A percentile compares a stretch with the other conserved stretches of the same genome.
Conservation (phyloP, 2,797 vertebrate species). For the Podarcis lilfordi region DNA sequence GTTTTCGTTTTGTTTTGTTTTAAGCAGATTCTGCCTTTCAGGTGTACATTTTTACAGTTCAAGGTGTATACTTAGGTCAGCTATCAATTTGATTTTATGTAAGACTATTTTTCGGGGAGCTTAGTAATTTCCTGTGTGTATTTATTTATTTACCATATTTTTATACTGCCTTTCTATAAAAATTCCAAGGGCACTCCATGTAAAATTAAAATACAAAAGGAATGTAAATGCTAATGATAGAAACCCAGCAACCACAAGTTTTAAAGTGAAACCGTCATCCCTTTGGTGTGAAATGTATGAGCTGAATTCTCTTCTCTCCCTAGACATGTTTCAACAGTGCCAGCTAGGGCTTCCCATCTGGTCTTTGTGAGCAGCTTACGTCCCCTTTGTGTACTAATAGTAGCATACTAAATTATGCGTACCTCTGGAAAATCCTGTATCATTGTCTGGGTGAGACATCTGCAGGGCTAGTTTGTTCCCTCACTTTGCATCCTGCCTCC, state of each 20-base stretch:
- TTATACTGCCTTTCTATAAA: not conserved
- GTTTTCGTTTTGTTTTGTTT: not conserved
- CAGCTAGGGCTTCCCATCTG: conserved; percentile 55
- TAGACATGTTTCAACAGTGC: conserved; percentile 7
- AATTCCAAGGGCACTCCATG: not conserved
- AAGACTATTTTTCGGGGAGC: not conserved
- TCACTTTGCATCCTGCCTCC: not conserved
- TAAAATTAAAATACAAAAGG: not conserved
- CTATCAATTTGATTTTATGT: not conserved
- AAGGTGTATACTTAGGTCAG: not conserved
- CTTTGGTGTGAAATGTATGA: not conserved
- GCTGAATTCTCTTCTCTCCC: conserved; percentile 45
- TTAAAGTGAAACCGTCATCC: not conserved
- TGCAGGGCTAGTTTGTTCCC: conserved; percentile 23
- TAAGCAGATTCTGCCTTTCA: not conserved
- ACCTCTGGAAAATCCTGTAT: conserved; percentile 17
- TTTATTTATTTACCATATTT: not conserved
- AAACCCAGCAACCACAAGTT: not conserved
- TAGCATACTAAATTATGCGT: not conserved
- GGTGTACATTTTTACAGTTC: not conserved
- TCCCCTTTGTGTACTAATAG: conserved; percentile 55
- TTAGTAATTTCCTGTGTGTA: not conserved
- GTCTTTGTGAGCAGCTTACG: conserved; percentile 47
- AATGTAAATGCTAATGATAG: not conserved
- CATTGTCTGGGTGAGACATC: conserved; percentile 28